Base-by-base conservation (phyloP, 2,113 vertebrate genomes). In the Engystomops pustulosus region DNA sequence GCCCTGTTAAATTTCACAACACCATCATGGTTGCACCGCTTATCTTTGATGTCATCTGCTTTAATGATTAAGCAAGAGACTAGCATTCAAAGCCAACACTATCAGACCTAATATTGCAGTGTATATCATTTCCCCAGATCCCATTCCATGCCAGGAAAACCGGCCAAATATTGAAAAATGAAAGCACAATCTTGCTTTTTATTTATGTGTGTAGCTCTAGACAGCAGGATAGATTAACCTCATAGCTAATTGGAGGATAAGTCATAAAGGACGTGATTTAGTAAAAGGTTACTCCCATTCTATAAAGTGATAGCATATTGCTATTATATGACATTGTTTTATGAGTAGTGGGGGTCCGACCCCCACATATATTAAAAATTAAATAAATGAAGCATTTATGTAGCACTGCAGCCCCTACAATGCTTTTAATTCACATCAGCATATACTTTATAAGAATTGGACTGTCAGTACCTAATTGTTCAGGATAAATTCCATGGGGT, bases 11-110 rank as follows among this genome's bases (percentile, higher is more conserved):
- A 77, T 58, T 79, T 79, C 36, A 62, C 27, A 62, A 62, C 55
- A 27, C 55, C 53, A 79, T 41, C 38, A 55, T 14, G 32, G 25
- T 12, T 67, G 36, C 25, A 36, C 55, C 38, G 36, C 36, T 79
- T 67, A 65, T 67, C 55, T 65, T 41, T 45, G 36, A 79, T 79
- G 58, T 79, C 77, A 79, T 79, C 58, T 79, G 55, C 77, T 67
- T 65, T 79, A 65, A 79, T 79, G 77, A 65, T 67, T 47, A 79
- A 41, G 34, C 51, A 3, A 38, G 20, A 38, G 49, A 36, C 74
- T 77, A 38, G 30, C 17, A 77, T 55, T 58, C 49, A 78, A 78
- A 78, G 75, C 51, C 75, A 41, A 30, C 55, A 25, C 51, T 78
- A 60, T 58, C 51, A 41, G n/a, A 58, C 32, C 75, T 58, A 78